Evolutionary conservation across 2,797 vertebrate species (phyloP).

Genomic region (Orestias chungarensis): DNA sequence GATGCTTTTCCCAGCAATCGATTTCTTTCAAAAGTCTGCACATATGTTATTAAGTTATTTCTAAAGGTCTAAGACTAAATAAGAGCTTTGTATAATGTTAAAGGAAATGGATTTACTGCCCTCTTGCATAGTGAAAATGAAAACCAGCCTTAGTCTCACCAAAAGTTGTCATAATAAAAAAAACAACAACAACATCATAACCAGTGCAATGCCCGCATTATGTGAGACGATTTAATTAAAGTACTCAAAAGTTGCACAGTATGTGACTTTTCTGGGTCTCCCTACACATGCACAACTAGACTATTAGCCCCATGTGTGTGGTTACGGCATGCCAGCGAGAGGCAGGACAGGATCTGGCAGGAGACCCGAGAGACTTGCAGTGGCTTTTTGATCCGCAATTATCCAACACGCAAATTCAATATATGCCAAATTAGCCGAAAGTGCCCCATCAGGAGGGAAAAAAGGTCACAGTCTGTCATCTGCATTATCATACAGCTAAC

Average conservation of each 20-base stretch:
- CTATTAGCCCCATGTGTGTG: constrained; percentile 60
- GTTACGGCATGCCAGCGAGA: constrained; percentile 25
- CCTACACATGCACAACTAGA: constrained; percentile 65
- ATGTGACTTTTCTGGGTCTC: constrained; percentile 72
- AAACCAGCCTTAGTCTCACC: constrained; percentile 61
- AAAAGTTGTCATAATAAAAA: constrained; percentile 68
- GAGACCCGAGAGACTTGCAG: constrained; percentile 30
- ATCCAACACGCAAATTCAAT: constrained; percentile 63
- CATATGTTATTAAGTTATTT: constrained; percentile 44
- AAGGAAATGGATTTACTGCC: constrained; percentile 58
- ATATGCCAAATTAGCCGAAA: constrained; percentile 62
- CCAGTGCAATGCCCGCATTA: constrained; percentile 65
- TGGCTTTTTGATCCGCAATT: constrained; percentile 56
- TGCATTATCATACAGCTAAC: constrained; percentile 39
- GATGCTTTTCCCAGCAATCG: constrained; percentile 32
- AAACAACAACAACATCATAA: no score
- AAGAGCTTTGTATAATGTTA: constrained; percentile 29
- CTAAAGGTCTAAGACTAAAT: constrained; percentile 42
- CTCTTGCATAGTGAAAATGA: constrained; percentile 57
- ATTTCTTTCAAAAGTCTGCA: constrained; percentile 31
- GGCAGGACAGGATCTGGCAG: constrained; percentile 16
- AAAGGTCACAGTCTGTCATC: constrained; percentile 49
- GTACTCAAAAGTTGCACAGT: constrained; percentile 59
- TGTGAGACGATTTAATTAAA: constrained; percentile 72
- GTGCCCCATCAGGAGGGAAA: constrained; percentile 44